phyloP scores from a whole-genome alignment of 1,140 invertebrate genomes.

The Palaemon carinicauda region DNA sequence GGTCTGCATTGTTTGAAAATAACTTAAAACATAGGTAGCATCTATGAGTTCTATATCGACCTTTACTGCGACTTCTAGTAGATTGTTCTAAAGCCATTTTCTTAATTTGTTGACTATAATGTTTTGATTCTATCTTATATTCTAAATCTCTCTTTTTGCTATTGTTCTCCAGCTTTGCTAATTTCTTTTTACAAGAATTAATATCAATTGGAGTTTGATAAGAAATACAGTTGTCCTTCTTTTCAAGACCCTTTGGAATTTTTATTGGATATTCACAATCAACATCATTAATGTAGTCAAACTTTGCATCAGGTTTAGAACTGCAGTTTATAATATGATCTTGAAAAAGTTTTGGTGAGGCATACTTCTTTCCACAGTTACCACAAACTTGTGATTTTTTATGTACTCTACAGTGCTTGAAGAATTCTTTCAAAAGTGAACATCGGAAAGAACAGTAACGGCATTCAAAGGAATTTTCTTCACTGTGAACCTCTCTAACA shows the following conservation, averaged over 20 bases:
- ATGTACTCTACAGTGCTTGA: conserved; percentile 15
- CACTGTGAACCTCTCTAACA: neutral
- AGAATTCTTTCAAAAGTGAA: neutral
- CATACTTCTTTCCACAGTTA: conserved; percentile 38
- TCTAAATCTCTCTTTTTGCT: conserved; percentile 10
- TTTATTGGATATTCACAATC: neutral
- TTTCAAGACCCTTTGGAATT: neutral
- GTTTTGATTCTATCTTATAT: conserved; percentile 29
- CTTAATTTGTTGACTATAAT: conserved; percentile 25
- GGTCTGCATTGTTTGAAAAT: conserved; percentile 4
- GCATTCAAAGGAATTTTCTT: conserved; percentile 5
- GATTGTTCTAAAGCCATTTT: neutral
- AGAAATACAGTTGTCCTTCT: neutral
- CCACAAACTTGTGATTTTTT: neutral
- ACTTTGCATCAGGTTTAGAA: no score
- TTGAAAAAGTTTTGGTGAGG: neutral
- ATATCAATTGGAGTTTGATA: neutral
- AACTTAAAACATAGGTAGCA: conserved; percentile 47
- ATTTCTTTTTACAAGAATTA: neutral
- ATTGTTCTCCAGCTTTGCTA: neutral
- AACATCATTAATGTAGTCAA: no score
- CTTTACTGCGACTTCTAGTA: neutral
- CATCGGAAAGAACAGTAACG: conserved; percentile 10
- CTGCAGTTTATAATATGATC: conserved; percentile 3
- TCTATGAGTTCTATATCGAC: conserved; percentile 31